Base-by-base conservation (phyloP, 1,140 invertebrate species). In the Gryon sp. region DNA sequence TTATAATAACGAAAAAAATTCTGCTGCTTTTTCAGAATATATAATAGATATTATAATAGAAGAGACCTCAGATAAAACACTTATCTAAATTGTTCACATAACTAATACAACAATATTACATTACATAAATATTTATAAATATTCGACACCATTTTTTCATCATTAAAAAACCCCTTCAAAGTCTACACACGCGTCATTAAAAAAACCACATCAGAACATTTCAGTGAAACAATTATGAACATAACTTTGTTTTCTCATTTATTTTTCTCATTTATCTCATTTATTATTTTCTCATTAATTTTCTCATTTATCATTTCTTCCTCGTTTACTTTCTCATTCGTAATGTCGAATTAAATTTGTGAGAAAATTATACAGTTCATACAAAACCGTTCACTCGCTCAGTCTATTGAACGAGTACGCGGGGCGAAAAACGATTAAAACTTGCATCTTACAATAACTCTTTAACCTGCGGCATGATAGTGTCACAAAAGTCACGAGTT, bases 321-420 rank as follows among this genome's bases (percentile, higher is more conserved):
- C 24, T 60, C 16, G 22, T 20, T 36, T 14, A 16, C 36, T 32
- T 48, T 38, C 36, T n/a, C 50, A 57, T 43, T 53, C 28, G 28
- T 19, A 30, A 19, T 52, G 26, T 32, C n/a, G 28, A 6, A 32
- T 59, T 46, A 20, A 28, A 9, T 50, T 60, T 16, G 53, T 75
- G 41, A 74, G 57, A 66, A 75, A 75, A 76, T 76, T 60, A 53
- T 76, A 69, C 41, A 63, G 16, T 50, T 76, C n/a, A 63, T 69
- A 62, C 20, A 76, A 76, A 69, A 69, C 63, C 20, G 57, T 45
- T 40, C 26, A n/a, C 7, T 36, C 32, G 18, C 26, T 69, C 50
- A 36, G 20, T 14, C 24, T 14, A 41, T 48, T 20, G 28, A 41
- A 50, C 28, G 20, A 53, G 40, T 38, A 20, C 36, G 43, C 18